Conservation (phyloP, 2,797 vertebrate species). For the Lates japonicus region DNA sequence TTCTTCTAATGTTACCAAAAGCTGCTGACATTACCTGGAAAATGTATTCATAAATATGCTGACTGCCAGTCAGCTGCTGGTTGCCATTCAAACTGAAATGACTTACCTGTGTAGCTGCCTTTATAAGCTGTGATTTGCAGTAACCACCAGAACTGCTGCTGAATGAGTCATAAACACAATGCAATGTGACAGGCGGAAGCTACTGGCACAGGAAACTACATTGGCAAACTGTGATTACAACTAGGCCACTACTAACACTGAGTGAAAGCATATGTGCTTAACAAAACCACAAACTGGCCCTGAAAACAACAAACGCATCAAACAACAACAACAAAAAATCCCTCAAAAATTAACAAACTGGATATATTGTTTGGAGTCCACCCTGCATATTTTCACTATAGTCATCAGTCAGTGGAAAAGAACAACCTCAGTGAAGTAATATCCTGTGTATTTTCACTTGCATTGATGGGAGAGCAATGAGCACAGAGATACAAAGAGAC, state of each 20-base stretch:
- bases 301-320: background rate
- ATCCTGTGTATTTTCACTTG: background rate
- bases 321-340: background rate
- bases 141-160: background rate
- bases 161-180: slow-evolving; percentile 1
- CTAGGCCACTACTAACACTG: background rate
- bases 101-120: background rate
- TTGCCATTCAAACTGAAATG: background rate
- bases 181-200: background rate
- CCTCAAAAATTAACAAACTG: background rate
- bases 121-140: slow-evolving; percentile 4
- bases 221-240: background rate
- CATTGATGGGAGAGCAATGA: slow-evolving; percentile 14
- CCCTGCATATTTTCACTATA: background rate
- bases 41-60: background rate
- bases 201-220: background rate
- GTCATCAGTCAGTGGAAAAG: background rate
- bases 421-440: background rate
- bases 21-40: background rate
- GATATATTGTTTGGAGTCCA: background rate
- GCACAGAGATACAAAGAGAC: slow-evolving; percentile 20
- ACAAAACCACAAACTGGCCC: background rate
- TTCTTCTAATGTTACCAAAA: background rate
- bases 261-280: background rate
- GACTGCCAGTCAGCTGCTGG: background rate